Percentiles rank a stretch among this genome's conserved stretches.
phyloP scores from a whole-genome alignment of 92 coral and sea anemone genomes.

The Epizoanthus rinbou region DNA sequence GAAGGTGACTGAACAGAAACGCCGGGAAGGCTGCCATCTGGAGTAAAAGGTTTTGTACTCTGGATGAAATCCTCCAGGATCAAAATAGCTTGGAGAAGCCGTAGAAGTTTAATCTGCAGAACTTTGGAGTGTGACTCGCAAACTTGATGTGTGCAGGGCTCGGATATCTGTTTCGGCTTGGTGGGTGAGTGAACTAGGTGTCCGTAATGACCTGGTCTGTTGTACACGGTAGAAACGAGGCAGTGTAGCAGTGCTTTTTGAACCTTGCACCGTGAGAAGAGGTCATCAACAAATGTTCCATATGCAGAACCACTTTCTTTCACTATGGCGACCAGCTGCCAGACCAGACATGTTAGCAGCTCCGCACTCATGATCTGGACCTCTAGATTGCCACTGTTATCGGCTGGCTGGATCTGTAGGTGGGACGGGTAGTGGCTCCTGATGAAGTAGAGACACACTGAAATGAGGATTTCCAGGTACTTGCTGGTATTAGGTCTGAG shows the following conservation, averaged over 20 bases:
- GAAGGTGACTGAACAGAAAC: slow-evolving; percentile 53
- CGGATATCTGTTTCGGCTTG: neutral
- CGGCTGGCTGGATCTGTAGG: slow-evolving; percentile 63
- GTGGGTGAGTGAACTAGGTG: slow-evolving; percentile 18
- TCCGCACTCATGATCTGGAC: slow-evolving; percentile 92
- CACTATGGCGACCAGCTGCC: slow-evolving; percentile 95
- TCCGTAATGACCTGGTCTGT: slow-evolving; percentile 69
- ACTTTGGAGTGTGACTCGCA: slow-evolving; percentile 38
- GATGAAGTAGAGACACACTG: slow-evolving; percentile 90
- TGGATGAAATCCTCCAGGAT: slow-evolving; percentile 82
- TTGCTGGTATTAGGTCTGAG: slow-evolving; percentile 97
- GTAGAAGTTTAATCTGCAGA: slow-evolving; percentile 73
- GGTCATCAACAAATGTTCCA: slow-evolving; percentile 92
- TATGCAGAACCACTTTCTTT: slow-evolving; percentile 93
- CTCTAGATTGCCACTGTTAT: slow-evolving; percentile 87
- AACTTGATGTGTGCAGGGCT: slow-evolving; percentile 24
- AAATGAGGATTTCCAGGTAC: slow-evolving; percentile 92
- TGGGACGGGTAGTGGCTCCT: slow-evolving; percentile 87
- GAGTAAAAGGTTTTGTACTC: slow-evolving; percentile 61
- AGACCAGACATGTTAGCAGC: slow-evolving; percentile 70
- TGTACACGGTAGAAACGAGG: slow-evolving; percentile 73
- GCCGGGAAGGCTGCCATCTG: slow-evolving; percentile 59
- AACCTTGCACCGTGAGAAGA: slow-evolving; percentile 95
- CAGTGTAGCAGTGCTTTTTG: slow-evolving; percentile 97
- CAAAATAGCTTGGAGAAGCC: slow-evolving; percentile 82